These are phyloP conservation scores for Hirundo rustica DNA, from an alignment of 2,797 vertebrate species.

Conservation along the genomic window DNA sequence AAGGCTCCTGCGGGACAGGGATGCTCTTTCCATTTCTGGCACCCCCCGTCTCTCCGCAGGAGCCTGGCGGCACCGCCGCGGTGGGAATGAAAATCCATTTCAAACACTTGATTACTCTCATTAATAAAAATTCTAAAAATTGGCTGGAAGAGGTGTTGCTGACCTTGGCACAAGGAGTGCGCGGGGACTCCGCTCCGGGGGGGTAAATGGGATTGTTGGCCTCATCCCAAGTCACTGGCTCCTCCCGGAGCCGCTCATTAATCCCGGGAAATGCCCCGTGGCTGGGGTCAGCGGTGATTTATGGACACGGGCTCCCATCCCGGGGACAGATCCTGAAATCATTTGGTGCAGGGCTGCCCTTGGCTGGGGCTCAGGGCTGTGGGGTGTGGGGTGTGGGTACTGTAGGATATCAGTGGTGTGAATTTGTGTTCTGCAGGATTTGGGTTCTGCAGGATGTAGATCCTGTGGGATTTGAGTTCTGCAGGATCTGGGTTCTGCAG, in stretches of 20 bases:
- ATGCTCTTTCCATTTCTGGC: neutral
- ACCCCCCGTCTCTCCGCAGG: neutral
- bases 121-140: neutral
- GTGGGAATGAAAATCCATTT: neutral
- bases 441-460: too few relatives aligned
- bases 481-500: neutral
- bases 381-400: neutral
- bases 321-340: neutral
- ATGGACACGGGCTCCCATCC: neutral
- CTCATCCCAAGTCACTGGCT: conserved; percentile 35
- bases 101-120: neutral
- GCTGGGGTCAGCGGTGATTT: neutral
- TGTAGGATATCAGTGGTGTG: too few relatives aligned
- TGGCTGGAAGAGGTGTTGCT: neutral
- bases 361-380: neutral
- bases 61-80: fast-evolving
- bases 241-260: conserved; percentile 26
- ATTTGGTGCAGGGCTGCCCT: neutral
- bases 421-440: too few relatives aligned
- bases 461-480: fast-evolving
- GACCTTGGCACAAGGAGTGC: neutral
- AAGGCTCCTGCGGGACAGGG: neutral
- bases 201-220: conserved; percentile 64
- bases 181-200: neutral
- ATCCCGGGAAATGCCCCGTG: conserved; percentile 31